Conservation (phyloP, 2,888 invertebrate species). For the Blera fallax region DNA sequence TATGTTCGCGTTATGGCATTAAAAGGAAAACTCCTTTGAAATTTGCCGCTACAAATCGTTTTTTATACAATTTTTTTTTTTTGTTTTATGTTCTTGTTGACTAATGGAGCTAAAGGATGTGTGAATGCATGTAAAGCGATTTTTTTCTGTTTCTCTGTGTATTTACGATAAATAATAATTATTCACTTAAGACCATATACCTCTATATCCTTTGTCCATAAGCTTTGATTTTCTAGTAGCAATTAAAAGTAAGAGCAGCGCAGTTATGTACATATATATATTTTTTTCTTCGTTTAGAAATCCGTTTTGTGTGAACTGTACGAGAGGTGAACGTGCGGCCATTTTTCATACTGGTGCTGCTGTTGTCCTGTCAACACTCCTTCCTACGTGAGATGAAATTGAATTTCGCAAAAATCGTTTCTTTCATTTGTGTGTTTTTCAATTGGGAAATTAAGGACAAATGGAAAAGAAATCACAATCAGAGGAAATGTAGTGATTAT, state of each 20-base stretch:
- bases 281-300: not conserved
- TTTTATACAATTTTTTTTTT: slow-evolving; percentile 8
- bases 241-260: not conserved
- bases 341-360: not conserved
- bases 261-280: not conserved
- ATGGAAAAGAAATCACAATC: slow-evolving; percentile 44
- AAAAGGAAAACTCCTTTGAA: slow-evolving; percentile 58
- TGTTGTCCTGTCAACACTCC: slow-evolving; percentile 5
- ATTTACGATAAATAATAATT: slow-evolving; percentile 41
- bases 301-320: not conserved
- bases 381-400: slow-evolving; percentile 37
- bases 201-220: not conserved
- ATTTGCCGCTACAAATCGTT: slow-evolving; percentile 41
- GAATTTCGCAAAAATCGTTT: not conserved
- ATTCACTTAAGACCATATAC: slow-evolving; percentile 13
- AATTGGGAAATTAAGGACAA: slow-evolving; percentile 63
- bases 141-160: not conserved
- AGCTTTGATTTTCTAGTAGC: not conserved
- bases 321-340: not conserved
- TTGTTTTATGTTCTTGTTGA: not conserved
- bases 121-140: not conserved
- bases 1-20: slow-evolving; percentile 23
- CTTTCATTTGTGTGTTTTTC: slow-evolving; percentile 23
- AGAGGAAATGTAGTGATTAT: slow-evolving; percentile 60
- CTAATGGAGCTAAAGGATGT: slow-evolving; percentile 20